Percentiles rank a stretch among this genome's conserved stretches.
Evolutionary conservation across 2,797 vertebrate species (phyloP).

Genomic region (Pristis pectinata): DNA sequence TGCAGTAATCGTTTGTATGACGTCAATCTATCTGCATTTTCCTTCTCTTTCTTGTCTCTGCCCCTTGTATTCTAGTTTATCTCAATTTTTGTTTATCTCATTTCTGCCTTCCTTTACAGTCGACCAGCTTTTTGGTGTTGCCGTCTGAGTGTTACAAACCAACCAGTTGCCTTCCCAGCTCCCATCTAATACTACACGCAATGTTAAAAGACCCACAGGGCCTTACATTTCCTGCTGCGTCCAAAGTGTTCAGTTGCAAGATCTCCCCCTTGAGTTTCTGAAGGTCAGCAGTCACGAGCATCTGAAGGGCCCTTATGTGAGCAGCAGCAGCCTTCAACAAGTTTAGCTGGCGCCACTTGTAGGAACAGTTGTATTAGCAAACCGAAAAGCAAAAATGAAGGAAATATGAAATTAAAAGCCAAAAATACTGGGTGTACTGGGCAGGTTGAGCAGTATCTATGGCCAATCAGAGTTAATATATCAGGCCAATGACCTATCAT

Average conservation of each 20-base stretch:
- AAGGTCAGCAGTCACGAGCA: neutral
- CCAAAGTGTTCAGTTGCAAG: neutral
- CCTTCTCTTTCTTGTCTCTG: neutral
- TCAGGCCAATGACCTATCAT: too few relatives aligned
- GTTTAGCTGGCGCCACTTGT: neutral
- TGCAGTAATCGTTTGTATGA: neutral
- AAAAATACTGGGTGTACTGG: too few relatives aligned
- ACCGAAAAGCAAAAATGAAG: too few relatives aligned
- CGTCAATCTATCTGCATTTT: slow-evolving; percentile 1
- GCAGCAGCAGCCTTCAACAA: neutral
- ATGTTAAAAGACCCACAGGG: neutral
- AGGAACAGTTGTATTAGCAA: neutral
- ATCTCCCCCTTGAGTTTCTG: neutral
- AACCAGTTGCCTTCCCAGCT: too few relatives aligned
- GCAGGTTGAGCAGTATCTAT: too few relatives aligned
- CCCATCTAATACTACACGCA: neutral
- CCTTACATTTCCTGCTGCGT: neutral
- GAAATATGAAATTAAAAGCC: too few relatives aligned
- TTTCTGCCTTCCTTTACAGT: neutral
- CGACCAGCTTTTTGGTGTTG: neutral
- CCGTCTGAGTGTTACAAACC: neutral
- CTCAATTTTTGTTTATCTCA: neutral
- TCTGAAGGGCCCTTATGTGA: neutral
- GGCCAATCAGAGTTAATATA: too few relatives aligned
- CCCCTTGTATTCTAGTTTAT: neutral